Evolutionary conservation across 2,113 vertebrate genomes (phyloP).

Genomic region (Alligator sinensis): DNA sequence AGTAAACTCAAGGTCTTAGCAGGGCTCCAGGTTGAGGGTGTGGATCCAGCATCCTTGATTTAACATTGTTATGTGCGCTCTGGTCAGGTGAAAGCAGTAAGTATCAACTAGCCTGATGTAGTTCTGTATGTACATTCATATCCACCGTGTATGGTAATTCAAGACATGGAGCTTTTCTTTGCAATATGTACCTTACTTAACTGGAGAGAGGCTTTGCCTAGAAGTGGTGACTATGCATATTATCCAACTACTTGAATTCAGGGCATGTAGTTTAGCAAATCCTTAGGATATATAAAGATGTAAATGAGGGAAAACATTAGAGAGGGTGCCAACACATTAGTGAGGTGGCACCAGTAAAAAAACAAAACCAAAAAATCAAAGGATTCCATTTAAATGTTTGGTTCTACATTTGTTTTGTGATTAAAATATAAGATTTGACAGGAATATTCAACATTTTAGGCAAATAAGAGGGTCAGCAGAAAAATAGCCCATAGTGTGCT

Average conservation of each 20-base stretch:
- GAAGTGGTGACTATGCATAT: not conserved
- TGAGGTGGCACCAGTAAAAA: not conserved
- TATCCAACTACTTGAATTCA: not conserved
- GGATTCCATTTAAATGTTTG: not conserved
- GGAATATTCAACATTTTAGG: not conserved
- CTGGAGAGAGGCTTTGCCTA: not conserved
- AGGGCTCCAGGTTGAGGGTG: not conserved
- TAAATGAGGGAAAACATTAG: not conserved
- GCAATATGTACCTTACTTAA: not conserved
- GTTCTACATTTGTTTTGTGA: not conserved
- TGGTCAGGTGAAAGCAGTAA: not conserved
- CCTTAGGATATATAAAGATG: not conserved
- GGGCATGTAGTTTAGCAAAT: not conserved
- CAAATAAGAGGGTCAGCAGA: not conserved
- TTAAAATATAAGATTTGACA: conserved; percentile 5
- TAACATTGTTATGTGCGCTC: not conserved
- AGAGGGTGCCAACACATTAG: not conserved
- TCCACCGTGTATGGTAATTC: not conserved
- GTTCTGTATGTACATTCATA: not conserved
- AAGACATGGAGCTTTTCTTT: not conserved
- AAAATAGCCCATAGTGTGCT: not conserved
- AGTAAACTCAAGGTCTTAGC: not conserved
- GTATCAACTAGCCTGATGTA: not conserved
- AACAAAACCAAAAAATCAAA: not conserved
- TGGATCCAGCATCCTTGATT: not conserved